Conservation (phyloP, 2,797 vertebrate species). For the Pseudomugil gertrudae region DNA sequence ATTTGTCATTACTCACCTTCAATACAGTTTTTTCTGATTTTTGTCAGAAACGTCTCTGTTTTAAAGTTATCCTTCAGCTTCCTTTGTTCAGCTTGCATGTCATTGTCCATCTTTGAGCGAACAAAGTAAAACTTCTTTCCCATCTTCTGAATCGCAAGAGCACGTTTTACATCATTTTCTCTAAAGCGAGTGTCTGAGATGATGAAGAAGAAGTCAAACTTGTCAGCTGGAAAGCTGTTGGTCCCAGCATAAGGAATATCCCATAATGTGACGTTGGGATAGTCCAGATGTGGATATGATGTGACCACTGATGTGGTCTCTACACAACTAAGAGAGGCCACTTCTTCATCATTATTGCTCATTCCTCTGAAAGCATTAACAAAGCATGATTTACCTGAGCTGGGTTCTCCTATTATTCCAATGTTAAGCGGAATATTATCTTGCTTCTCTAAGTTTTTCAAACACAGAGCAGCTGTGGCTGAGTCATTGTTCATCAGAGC, state of each 20-base stretch:
- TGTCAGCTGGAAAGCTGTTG: conserved; percentile 71
- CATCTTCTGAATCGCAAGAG: conserved; percentile 72
- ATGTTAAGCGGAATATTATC: conserved; percentile 49
- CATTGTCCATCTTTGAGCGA: conserved; percentile 80
- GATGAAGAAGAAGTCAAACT: conserved; percentile 84
- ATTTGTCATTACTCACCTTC: conserved; percentile 30
- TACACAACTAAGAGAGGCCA: conserved; percentile 45
- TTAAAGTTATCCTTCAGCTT: conserved; percentile 32
- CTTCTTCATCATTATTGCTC: conserved; percentile 15
- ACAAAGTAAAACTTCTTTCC: conserved; percentile 82
- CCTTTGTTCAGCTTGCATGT: conserved; percentile 48
- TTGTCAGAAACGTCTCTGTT: conserved; percentile 28
- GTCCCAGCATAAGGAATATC: conserved; percentile 82
- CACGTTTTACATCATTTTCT: conserved; percentile 75
- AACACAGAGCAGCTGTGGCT: conserved; percentile 26
- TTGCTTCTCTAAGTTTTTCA: conserved; percentile 18
- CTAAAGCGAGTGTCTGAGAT: conserved; percentile 66
- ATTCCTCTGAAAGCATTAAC: conserved; percentile 60
- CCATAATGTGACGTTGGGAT: conserved; percentile 78
- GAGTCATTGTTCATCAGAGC: conserved; percentile 7
- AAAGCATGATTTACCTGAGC: conserved; percentile 68
- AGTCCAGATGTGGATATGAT: conserved; percentile 73
- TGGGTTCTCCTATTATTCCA: conserved; percentile 63
- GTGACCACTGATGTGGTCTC: conserved; percentile 45
- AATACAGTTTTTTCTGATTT: conserved; percentile 67